A percentile compares a stretch with the other conserved stretches of the same genome.
Evolutionary conservation across 2,797 vertebrate species (phyloP).

Genomic region (Antennarius maculatus): DNA sequence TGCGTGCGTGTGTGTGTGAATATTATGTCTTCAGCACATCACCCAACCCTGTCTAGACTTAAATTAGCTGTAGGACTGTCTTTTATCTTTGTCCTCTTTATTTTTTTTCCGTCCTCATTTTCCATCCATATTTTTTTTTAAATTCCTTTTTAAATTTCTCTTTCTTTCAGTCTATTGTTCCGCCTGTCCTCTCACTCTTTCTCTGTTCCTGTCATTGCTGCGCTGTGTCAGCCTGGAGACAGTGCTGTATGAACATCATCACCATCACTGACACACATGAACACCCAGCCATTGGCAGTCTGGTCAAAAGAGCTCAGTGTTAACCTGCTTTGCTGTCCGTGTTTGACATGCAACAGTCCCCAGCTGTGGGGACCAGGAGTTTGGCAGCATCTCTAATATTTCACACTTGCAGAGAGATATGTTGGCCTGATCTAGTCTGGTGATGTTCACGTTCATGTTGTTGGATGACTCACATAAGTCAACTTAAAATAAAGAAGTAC

Average conservation of each 20-base stretch:
- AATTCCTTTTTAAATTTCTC: not conserved
- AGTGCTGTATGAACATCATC: conserved; percentile 39
- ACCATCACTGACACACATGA: conserved; percentile 12
- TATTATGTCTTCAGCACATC: conserved; percentile 21
- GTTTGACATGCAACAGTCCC: conserved; percentile 23
- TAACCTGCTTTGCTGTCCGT: conserved; percentile 26
- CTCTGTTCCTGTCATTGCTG: conserved; percentile 37
- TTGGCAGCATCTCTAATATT: not conserved
- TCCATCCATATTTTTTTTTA: not conserved
- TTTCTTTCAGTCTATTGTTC: not conserved
- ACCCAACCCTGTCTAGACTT: conserved; percentile 18
- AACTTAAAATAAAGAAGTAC: too few relatives aligned
- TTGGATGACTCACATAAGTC: not conserved
- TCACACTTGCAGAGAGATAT: not conserved
- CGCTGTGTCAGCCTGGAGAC: conserved; percentile 44
- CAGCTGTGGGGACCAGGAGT: conserved; percentile 5
- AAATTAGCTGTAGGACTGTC: conserved; percentile 15
- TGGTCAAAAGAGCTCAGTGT: conserved; percentile 30
- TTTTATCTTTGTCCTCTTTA: conserved; percentile 15
- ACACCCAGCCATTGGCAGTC: conserved; percentile 18
- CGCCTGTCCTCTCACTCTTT: not conserved
- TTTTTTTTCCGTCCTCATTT: not conserved
- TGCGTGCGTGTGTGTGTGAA: not conserved
- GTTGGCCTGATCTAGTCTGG: not conserved
- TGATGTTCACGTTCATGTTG: not conserved